These are phyloP conservation scores for Neodiprion virginianus DNA, from an alignment of 1,140 invertebrate genomes.

Conservation along the genomic window DNA sequence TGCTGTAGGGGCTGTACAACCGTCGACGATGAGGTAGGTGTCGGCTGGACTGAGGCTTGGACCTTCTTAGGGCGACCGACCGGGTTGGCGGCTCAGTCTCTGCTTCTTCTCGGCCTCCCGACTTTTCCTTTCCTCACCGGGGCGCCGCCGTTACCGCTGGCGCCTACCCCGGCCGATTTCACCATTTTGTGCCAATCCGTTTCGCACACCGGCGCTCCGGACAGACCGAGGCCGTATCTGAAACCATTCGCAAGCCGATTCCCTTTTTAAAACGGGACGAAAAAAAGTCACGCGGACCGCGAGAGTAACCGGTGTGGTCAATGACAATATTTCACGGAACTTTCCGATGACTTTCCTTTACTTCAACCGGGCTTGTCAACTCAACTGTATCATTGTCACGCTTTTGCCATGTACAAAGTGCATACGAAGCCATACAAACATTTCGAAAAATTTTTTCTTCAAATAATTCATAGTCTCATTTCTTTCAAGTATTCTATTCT, in stretches of 20 bases:
- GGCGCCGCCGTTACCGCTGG: conserved; percentile 64
- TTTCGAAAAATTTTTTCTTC: no score
- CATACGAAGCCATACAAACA: no score
- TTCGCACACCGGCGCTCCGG: conserved; percentile 86
- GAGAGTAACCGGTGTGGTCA: conserved; percentile 3
- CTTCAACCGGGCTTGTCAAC: conserved; percentile 16
- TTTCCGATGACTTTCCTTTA: conserved; percentile 12
- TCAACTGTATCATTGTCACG: no score
- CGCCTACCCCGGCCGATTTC: conserved; percentile 70
- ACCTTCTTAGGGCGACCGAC: conserved; percentile 62
- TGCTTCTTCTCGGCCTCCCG: conserved; percentile 68
- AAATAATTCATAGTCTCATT: no score
- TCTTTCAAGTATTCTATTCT: no score
- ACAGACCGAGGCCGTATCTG: conserved; percentile 80
- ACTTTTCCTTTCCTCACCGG: conserved; percentile 84
- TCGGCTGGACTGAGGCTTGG: conserved; percentile 49
- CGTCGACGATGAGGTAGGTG: conserved; percentile 36
- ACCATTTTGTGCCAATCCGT: conserved; percentile 92
- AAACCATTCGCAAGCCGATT: conserved; percentile 24
- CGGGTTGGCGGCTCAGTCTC: conserved; percentile 72
- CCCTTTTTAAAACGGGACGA: not conserved
- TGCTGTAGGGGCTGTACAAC: conserved; percentile 29
- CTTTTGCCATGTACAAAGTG: no score
- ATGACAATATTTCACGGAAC: not conserved
- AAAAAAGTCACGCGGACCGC: not conserved